Percentiles rank a stretch among this genome's conserved stretches.
phyloP scores from a whole-genome alignment of 2,888 invertebrate genomes.

The Clitarchus hookeri region DNA sequence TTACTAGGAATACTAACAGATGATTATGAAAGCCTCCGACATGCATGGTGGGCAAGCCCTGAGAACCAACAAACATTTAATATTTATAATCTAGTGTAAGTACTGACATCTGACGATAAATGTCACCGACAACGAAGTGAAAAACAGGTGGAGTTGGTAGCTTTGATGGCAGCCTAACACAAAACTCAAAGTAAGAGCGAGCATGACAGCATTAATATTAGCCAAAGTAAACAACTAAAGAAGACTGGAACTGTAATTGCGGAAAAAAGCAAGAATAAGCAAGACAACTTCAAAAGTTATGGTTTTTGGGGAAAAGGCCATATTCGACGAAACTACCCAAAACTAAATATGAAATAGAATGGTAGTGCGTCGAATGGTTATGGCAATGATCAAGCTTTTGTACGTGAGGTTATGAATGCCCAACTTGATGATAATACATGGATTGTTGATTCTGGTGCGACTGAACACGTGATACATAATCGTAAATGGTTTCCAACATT shows the following conservation, averaged over 20 bases:
- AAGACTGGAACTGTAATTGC: neutral
- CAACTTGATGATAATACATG: constrained; percentile 19
- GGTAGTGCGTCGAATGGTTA: constrained; percentile 35
- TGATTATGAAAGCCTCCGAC: neutral
- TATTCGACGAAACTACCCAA: constrained; percentile 38
- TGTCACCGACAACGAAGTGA: constrained; percentile 4
- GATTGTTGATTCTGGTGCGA: constrained; percentile 40
- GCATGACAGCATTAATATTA: neutral
- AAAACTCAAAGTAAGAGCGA: constrained; percentile 17
- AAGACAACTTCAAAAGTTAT: constrained; percentile 26
- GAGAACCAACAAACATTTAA: constrained; percentile 27
- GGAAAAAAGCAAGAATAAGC: neutral
- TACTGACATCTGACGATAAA: constrained; percentile 33
- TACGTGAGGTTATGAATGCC: neutral
- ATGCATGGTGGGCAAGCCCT: constrained; percentile 28
- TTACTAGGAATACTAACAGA: constrained; percentile 22
- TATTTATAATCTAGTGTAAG: constrained; percentile 29
- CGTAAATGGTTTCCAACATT: constrained; percentile 37
- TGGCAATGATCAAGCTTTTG: constrained; percentile 31
- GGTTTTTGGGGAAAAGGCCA: constrained; percentile 39
- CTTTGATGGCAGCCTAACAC: constrained; percentile 1
- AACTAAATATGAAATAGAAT: neutral
- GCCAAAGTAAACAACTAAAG: neutral
- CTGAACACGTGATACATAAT: constrained; percentile 41
- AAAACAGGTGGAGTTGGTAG: constrained; percentile 28